Percentiles rank a stretch among this genome's conserved stretches.
phyloP scores from a whole-genome alignment of 2,797 vertebrate species.

The Aphelocoma californica region DNA sequence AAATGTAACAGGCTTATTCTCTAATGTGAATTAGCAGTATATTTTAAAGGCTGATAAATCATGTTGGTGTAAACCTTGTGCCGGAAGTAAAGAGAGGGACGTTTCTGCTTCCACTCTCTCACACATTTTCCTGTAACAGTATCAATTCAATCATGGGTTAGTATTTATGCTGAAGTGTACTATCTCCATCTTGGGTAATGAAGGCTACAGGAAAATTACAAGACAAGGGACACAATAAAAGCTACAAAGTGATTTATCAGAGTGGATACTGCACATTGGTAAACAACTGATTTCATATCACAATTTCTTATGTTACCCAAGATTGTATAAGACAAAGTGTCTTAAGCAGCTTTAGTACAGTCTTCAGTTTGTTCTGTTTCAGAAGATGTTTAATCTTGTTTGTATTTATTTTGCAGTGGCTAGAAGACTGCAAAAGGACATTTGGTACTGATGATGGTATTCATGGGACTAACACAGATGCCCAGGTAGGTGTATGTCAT shows the following conservation, averaged over 20 bases:
- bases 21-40: not conserved
- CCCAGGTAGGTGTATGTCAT: constrained; percentile 81
- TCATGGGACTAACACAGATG: constrained; percentile 82
- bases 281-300: not conserved
- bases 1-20: not conserved
- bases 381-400: not conserved
- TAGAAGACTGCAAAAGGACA: constrained; percentile 94
- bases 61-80: not conserved
- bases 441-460: constrained; percentile 88
- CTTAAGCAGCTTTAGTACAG: not conserved
- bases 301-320: rapidly evolving
- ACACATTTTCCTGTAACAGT: not conserved
- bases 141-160: not conserved
- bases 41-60: not conserved
- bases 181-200: not conserved
- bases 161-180: not conserved
- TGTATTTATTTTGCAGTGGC: constrained; percentile 82
- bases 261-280: not conserved
- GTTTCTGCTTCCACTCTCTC: not conserved
- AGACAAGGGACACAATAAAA: not conserved
- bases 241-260: not conserved
- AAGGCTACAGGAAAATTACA: not conserved
- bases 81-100: not conserved
- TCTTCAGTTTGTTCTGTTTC: not conserved
- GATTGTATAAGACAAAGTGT: not conserved